These are phyloP conservation scores for Sparidentex hasta DNA, from an alignment of 2,797 vertebrate species.

Conservation along the genomic window DNA sequence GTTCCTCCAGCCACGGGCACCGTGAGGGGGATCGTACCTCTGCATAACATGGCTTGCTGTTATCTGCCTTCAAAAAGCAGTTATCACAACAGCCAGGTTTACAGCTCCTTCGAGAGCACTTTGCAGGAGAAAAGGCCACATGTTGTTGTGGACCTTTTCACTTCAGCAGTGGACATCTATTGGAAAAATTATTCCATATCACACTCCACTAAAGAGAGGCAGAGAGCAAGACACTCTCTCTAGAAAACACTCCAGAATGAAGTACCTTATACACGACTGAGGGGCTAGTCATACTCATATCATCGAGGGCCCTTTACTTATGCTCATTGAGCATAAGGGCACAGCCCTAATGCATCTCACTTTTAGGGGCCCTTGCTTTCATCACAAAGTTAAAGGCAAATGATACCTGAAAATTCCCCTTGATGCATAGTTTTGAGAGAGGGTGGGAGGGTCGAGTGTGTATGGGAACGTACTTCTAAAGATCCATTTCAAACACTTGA, in stretches of 20 bases:
- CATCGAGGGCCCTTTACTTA: conserved; percentile 75
- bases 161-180: conserved; percentile 60
- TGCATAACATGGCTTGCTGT: conserved; percentile 2
- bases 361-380: conserved; percentile 70
- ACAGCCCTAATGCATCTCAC: conserved; percentile 62
- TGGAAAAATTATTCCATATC: conserved; percentile 57
- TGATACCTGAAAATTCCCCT: conserved; percentile 77
- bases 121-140: conserved; percentile 58
- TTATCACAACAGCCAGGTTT: conserved; percentile 58
- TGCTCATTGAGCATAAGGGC: conserved; percentile 70
- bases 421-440: conserved; percentile 69
- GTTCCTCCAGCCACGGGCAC: conserved; percentile 14
- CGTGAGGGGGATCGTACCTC: background rate
- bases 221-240: conserved; percentile 55
- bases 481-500: conserved; percentile 79
- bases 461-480: conserved; percentile 63
- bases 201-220: conserved; percentile 57
- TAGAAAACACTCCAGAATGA: conserved; percentile 70
- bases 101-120: conserved; percentile 68
- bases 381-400: conserved; percentile 74
- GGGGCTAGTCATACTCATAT: conserved; percentile 62
- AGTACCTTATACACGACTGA: conserved; percentile 66
- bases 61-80: conserved; percentile 28
- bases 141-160: conserved; percentile 59
- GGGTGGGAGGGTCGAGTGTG: conserved; percentile 49